phyloP scores from a whole-genome alignment of 2,113 vertebrate species.

The Sebastes fasciatus region DNA sequence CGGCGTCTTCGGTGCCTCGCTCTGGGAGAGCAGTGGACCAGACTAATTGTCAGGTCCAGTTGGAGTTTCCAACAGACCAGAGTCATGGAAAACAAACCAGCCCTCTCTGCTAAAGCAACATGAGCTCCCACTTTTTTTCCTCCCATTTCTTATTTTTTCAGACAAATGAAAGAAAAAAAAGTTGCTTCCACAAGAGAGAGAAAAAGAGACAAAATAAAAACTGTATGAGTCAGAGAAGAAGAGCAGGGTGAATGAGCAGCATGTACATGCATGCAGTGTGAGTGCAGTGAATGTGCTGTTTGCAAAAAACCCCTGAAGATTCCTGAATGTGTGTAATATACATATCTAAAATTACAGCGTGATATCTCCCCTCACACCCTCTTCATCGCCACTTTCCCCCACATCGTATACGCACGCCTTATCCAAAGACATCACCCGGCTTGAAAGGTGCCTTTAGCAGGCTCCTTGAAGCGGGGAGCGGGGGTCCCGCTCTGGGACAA shows the following conservation, averaged over 20 bases:
- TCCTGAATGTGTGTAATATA: slow-evolving; percentile 60
- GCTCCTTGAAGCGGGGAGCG: slow-evolving; percentile 92
- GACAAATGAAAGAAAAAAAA: slow-evolving; percentile 34
- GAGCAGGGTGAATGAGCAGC: slow-evolving; percentile 26
- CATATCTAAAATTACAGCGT: slow-evolving; percentile 73
- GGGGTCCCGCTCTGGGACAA: slow-evolving; percentile 91
- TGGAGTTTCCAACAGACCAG: slow-evolving; percentile 60
- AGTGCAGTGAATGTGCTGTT: slow-evolving; percentile 29
- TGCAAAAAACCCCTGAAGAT: slow-evolving; percentile 51
- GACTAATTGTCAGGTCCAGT: slow-evolving; percentile 70
- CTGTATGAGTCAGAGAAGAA: background rate
- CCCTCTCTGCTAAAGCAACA: slow-evolving; percentile 48
- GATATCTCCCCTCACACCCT: slow-evolving; percentile 52
- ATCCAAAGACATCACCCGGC: slow-evolving; percentile 77
- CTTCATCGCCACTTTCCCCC: slow-evolving; percentile 41
- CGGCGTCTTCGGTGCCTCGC: slow-evolving; percentile 17
- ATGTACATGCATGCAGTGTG: slow-evolving; percentile 23
- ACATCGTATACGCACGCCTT: slow-evolving; percentile 25
- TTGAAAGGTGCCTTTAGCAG: slow-evolving; percentile 90
- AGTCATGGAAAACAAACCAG: slow-evolving; percentile 66
- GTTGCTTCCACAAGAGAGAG: background rate
- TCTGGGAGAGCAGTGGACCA: slow-evolving; percentile 55
- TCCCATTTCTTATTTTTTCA: slow-evolving; percentile 56
- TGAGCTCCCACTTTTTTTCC: slow-evolving; percentile 28
- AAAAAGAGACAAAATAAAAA: background rate